These are phyloP conservation scores for Drosophila imparisetae DNA, from an alignment of 2,888 invertebrate species.

Conservation along the genomic window DNA sequence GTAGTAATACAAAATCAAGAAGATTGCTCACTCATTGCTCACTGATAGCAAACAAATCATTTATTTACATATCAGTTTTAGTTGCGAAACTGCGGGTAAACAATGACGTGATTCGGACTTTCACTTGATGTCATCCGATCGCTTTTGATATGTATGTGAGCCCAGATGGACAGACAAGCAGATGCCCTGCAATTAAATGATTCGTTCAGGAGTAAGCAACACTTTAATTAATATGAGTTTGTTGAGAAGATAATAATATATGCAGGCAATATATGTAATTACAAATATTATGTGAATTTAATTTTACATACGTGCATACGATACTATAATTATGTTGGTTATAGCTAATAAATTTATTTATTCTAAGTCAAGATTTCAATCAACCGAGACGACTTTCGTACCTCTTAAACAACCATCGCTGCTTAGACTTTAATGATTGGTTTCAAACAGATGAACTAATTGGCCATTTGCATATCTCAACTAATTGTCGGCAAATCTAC, in stretches of 20 bases:
- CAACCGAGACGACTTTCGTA: not conserved
- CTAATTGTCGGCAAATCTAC: not conserved
- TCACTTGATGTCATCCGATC: conserved; percentile 62
- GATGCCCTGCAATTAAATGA: conserved; percentile 13
- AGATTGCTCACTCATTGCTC: conserved; percentile 26
- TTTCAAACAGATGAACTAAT: not conserved
- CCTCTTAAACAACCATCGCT: not conserved
- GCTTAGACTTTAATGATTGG: not conserved
- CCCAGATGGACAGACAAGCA: not conserved
- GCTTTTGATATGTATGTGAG: conserved; percentile 12
- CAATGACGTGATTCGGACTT: conserved; percentile 75
- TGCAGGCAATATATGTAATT: not conserved
- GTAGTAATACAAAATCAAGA: not conserved
- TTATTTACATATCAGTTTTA: conserved; percentile 10
- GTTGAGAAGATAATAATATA: not conserved
- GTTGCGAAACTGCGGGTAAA: conserved; percentile 37
- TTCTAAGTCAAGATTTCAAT: not conserved
- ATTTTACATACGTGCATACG: not conserved
- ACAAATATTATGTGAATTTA: not conserved
- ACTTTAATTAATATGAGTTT: not conserved
- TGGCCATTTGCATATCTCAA: not conserved
- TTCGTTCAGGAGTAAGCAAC: not conserved
- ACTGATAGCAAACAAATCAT: conserved; percentile 37
- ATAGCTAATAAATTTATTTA: not conserved
- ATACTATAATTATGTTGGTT: not conserved